phyloP scores from a whole-genome alignment of 2,113 vertebrate genomes.

The Gulo gulo region DNA sequence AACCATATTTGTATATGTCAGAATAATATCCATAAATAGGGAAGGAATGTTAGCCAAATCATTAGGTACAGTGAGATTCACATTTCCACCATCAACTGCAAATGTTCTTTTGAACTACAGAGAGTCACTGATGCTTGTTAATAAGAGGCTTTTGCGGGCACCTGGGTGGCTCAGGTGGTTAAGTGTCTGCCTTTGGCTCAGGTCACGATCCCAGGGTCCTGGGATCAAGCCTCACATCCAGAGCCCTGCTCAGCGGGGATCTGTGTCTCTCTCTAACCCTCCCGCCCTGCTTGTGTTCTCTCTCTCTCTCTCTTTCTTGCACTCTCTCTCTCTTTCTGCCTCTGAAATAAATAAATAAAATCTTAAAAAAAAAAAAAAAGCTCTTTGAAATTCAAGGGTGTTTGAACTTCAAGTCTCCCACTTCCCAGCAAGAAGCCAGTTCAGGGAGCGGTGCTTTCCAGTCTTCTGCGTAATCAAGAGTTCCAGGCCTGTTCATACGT shows the following conservation, averaged over 20 bases:
- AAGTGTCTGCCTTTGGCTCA: too few species aligned
- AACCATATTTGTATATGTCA: constrained; percentile 25
- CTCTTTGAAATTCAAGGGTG: constrained; percentile 48
- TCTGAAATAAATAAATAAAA: too few species aligned
- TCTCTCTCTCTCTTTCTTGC: too few species aligned
- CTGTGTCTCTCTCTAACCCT: too few species aligned
- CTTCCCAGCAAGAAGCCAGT: not conserved
- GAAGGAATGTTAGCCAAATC: constrained; percentile 18
- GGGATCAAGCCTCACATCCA: too few species aligned
- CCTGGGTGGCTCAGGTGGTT: too few species aligned
- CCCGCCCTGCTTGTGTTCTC: too few species aligned
- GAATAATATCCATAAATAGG: constrained; percentile 54
- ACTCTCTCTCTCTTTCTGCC: too few species aligned
- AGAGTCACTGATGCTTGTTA: constrained; percentile 35
- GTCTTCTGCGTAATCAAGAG: not conserved
- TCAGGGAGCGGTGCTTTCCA: not conserved
- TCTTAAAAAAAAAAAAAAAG: not conserved
- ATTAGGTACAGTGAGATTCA: constrained; percentile 33
- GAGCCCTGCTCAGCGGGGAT: too few species aligned
- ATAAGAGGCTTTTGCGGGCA: not conserved
- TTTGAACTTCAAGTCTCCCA: constrained; percentile 37
- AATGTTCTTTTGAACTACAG: constrained; percentile 36
- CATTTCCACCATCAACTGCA: constrained; percentile 28
- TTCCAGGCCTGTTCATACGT: not conserved
- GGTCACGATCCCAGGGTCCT: too few species aligned